Evolutionary conservation across 2,797 vertebrate genomes (phyloP).

Genomic region (Odontamblyopus rebecca): DNA sequence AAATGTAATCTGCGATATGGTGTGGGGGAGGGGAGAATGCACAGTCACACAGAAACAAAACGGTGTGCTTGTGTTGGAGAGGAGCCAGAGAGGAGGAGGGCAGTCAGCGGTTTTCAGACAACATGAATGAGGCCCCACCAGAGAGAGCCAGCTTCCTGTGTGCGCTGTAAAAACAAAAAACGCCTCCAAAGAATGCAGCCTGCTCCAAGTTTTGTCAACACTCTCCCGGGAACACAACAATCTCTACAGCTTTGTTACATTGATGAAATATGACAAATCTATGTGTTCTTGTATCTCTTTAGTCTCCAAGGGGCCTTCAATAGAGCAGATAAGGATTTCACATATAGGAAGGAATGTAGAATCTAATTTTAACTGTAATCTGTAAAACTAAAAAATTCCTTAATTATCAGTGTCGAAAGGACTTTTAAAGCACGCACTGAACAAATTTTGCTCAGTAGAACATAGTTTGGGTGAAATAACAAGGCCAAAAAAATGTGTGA

Average conservation of each 20-base stretch:
- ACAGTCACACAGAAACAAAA: conserved; percentile 44
- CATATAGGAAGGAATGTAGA: neutral
- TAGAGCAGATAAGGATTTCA: neutral
- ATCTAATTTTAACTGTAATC: conserved; percentile 6
- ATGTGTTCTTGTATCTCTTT: neutral
- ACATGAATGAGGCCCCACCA: conserved; percentile 76
- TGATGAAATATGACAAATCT: neutral
- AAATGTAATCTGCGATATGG: conserved; percentile 53
- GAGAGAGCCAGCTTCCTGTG: conserved; percentile 74
- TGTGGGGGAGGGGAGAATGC: conserved; percentile 48
- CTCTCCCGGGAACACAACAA: conserved; percentile 66
- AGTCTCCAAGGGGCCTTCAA: neutral
- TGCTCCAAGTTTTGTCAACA: conserved; percentile 69
- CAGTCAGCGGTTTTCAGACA: conserved; percentile 78
- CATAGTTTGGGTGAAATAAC: neutral
- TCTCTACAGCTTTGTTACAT: neutral
- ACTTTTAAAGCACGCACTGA: neutral
- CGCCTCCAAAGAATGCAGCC: conserved; percentile 56
- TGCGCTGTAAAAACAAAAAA: conserved; percentile 77
- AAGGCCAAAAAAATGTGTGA: too few species aligned
- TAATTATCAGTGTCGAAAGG: neutral
- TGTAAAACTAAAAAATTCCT: conserved; percentile 1
- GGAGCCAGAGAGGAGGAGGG: conserved; percentile 64
- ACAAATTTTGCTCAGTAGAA: too few species aligned
- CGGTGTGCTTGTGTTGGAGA: conserved; percentile 50